Evolutionary conservation across 2,888 invertebrate species (phyloP), one percentile per base, ranked within the genome.

Genomic region (Podotricha telesiphe): DNA sequence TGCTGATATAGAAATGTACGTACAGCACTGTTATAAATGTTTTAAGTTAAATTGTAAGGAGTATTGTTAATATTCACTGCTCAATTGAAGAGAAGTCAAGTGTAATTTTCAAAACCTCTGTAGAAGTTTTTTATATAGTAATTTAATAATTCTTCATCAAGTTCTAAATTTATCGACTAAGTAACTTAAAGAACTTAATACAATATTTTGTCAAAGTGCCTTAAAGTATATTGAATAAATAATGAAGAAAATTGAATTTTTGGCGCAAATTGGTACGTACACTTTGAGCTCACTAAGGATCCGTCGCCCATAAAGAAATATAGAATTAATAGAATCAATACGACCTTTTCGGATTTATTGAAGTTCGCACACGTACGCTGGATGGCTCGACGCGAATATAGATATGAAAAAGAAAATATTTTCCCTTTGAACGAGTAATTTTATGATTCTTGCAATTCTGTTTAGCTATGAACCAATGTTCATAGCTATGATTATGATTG

Each of bases 341-440:
- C 59, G 66, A 66, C 50, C 66, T 66, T 65, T 65, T 56, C 50
- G 40, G 66, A 66, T 66, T 66, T 66, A 66, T 66, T 66, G 66
- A 66, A 51, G 66, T 51, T 66, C 66, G 47, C 40, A 50, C 66
- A 66, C 66, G 59, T 66, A 48, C 66, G 59, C 50, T 37, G 13
- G 50, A 37, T 37, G 55, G 47, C 50, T 51, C 51, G 28, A 40
- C 22, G 48, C 66, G 50, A 50, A 58, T 59, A 59, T 19, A 50
- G 42, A 66, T 66, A 66, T 66, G 50, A 50, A 66, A 59, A 50
- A 50, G 50, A 66, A 66, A 59, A 66, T 66, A 59, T 66, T 59
- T 50, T 66, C 50, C 28, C 47, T 58, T 66, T 66, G 59, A 66
- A 51, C 58, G 15, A 20, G 58, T 51, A 42, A 59, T 66, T 59